A percentile compares a stretch with the other conserved stretches of the same genome.
phyloP scores from a whole-genome alignment of 2,113 vertebrate genomes.

The Stomatorhinus ivindoensis region DNA sequence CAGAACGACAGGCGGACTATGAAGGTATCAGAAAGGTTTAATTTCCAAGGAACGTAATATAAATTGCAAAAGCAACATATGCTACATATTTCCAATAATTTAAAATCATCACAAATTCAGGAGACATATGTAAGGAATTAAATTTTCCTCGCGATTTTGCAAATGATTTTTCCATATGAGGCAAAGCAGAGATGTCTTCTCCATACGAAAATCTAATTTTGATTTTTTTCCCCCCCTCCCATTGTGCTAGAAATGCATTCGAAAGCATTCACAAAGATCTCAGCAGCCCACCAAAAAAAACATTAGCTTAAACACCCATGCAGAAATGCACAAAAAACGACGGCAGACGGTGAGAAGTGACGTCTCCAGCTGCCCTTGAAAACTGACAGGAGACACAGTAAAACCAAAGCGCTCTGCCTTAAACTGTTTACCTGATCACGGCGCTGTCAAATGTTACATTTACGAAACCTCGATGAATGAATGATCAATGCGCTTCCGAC shows the following conservation, averaged over 20 bases:
- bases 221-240: not conserved
- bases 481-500: not conserved
- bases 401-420: not conserved
- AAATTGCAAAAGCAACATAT: not conserved
- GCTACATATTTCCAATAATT: not conserved
- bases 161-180: not conserved
- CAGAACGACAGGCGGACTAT: not conserved
- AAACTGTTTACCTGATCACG: not conserved
- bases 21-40: not conserved
- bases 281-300: not conserved
- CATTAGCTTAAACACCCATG: not conserved
- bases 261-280: not conserved
- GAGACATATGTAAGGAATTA: not conserved
- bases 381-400: not conserved
- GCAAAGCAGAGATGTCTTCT: not conserved
- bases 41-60: not conserved
- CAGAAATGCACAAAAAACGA: not conserved
- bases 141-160: not conserved
- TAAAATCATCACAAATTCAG: not conserved
- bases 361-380: slow-evolving; percentile 2
- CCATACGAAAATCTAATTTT: not conserved
- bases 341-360: not conserved
- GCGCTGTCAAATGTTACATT: not conserved
- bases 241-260: not conserved
- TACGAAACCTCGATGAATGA: not conserved